Conservation (phyloP, 2,113 vertebrate genomes). For the Corapipo altera region DNA sequence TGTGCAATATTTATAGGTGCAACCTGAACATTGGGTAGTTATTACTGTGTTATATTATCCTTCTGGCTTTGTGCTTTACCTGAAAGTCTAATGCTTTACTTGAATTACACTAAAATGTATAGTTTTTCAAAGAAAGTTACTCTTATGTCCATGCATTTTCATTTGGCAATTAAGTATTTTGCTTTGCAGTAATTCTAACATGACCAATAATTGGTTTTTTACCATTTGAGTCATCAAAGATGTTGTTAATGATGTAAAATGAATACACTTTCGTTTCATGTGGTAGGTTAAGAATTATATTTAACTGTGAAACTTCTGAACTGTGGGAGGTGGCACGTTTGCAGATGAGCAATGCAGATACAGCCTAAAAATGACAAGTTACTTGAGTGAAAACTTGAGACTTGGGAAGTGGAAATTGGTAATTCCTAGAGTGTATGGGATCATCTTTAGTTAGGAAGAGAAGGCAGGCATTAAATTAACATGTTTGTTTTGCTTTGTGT, state of each 20-base stretch:
- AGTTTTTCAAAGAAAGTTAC: not conserved
- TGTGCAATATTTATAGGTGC: not conserved
- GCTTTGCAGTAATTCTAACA: not conserved
- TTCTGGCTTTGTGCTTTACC: not conserved
- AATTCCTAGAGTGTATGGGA: not conserved
- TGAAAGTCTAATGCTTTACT: not conserved
- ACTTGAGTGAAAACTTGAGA: not conserved
- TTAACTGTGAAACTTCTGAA: constrained; percentile 52
- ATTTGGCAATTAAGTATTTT: not conserved
- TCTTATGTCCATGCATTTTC: not conserved
- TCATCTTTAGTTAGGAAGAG: not conserved
- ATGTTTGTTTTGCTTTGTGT: not conserved
- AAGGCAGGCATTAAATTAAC: not conserved
- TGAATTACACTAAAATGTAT: not conserved
- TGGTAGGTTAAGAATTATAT: constrained; percentile 45
- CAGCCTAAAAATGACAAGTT: not conserved
- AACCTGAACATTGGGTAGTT: not conserved
- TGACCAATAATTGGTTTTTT: not conserved
- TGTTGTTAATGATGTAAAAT: not conserved
- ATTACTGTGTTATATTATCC: not conserved
- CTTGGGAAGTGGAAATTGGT: not conserved
- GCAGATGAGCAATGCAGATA: not conserved
- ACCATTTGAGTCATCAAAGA: not conserved
- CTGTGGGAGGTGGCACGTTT: not conserved
- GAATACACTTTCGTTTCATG: not conserved